A percentile compares a stretch with the other conserved stretches of the same genome.
Evolutionary conservation across 1,140 invertebrate genomes (phyloP).

Genomic region (Thalassaphorura encarpata): DNA sequence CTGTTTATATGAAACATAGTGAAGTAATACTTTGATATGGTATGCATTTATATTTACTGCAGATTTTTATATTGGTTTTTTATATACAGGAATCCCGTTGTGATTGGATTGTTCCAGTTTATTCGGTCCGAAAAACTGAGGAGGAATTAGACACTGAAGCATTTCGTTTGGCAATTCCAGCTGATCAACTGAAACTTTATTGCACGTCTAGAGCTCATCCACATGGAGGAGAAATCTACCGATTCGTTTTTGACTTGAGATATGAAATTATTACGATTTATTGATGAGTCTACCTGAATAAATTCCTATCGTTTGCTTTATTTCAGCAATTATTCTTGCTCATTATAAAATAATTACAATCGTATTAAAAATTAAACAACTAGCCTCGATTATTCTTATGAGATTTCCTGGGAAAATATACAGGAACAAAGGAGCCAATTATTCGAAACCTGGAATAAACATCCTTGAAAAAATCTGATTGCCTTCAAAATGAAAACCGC

Average conservation of each 20-base stretch:
- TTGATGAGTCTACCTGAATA: no score
- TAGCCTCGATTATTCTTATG: no score
- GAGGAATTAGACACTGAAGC: conserved; percentile 9
- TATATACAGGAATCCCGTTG: conserved; percentile 7
- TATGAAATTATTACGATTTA: conserved; percentile 18
- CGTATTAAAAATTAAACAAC: no score
- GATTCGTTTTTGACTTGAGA: conserved; percentile 19
- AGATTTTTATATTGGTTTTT: neutral
- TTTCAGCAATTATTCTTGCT: no score
- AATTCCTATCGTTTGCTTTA: no score
- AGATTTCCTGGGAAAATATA: no score
- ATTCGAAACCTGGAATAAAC: no score
- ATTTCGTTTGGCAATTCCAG: conserved; percentile 20
- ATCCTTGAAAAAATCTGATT: no score
- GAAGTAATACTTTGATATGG: neutral
- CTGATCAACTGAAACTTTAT: conserved; percentile 16
- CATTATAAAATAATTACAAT: no score
- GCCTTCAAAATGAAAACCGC: no score
- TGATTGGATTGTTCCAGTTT: conserved; percentile 21
- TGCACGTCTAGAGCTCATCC: conserved; percentile 17
- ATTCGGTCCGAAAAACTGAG: conserved; percentile 7
- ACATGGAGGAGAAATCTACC: conserved; percentile 17
- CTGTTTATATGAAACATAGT: conserved; percentile 24
- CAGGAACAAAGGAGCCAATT: no score
- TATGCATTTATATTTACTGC: neutral